Evolutionary conservation across 53 echinoderm and acorn worm species (phyloP), one percentile per base, ranked within the genome.

Genomic region (Echinarachnius parma): DNA sequence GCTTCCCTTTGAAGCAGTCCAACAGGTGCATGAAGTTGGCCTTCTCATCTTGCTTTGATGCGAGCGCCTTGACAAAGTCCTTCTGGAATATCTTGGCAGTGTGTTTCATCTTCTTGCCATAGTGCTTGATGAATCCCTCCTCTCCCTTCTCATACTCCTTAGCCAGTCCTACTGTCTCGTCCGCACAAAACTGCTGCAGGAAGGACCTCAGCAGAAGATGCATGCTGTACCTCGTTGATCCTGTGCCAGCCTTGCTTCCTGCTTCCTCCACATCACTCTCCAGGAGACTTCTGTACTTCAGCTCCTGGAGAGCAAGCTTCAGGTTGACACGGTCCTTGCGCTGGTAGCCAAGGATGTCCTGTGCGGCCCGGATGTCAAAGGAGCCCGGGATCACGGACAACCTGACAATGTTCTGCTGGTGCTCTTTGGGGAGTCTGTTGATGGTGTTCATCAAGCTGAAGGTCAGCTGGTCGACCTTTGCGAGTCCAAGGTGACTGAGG

Each of bases 121-220:
- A 96, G 56, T 92, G 82, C 15, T 45, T 33, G 61, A 96, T 79
- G 62, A 87, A 96, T 22, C 66, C 61, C 49, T 54, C 52, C 61
- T 96, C 84, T 8, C 82, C 96, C 53, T 36, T 53, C 15, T 31
- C 46, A 35, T 87, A 59, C 27, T 82, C 84, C 4, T 79, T 80
- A 3, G 58, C 55, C 28, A 72, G 16, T 2, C 35, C 36, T 9
- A 56, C 29, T 14, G 32, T 26, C 0, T 76, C 71, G 0, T 79
- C 48, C 16, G 56, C 34, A 13, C 62, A 84, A 23, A 96, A 42
- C 78, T 88, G 69, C 36, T 85, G 82, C 19, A 96, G 77, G 35
- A 96, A 96, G n/a, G 85, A 69, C n/a, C 91, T 46, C n/a, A 92
- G 82, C 20, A 92, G 62, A 9, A 92, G 88, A 59, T 92, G 92